Base-by-base conservation (phyloP, 2,113 vertebrate species). In the Muntiacus reevesi region DNA sequence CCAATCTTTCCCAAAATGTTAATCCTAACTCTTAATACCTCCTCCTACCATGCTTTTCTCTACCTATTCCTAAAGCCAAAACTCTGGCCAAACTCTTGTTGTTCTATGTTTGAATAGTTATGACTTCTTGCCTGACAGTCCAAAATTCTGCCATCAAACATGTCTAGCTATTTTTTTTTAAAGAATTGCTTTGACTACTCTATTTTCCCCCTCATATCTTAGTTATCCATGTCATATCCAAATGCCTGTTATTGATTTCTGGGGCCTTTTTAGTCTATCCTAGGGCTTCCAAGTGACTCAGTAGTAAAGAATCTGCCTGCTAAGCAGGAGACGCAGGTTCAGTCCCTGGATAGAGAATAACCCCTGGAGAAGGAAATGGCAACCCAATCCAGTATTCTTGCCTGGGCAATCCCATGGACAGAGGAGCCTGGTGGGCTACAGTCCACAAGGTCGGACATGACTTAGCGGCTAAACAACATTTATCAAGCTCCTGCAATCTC, bases 1-100 rank as follows among this genome's bases (percentile, higher is more conserved):
- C 28, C 21, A 94, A 40, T 93, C 30, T 97, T 95, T 78, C 60
- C 94, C 36, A 95, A 93, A 97, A 94, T 78, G 83, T 81, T 92
- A 94, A 74, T 59, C 88, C 45, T 21, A 95, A 43, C 19, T 83
- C 74, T 91, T 91, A 93, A 91, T 16, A 94, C 55, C 64, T 59
- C 30, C 40, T 92, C 50, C 45, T 59, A 86, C 15, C 13, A 67
- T 5, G 67, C 59, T 86, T 91, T 12, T 81, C 27, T 96, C 33
- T 92, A 28, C 47, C 36, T 97, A 86, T 36, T 94, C 50, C 57
- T 97, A 55, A 93, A 95, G 89, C 40, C 64, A 87, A 96, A 95
- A 95, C 14, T 93, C 85, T 96, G 87, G 94, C 78, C 83, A 97
- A 76, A 84, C 25, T 92, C 89, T 82, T 84, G 12, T 12, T 95